Base-by-base conservation (phyloP, 2,888 invertebrate genomes). In the Axea sp. region DNA sequence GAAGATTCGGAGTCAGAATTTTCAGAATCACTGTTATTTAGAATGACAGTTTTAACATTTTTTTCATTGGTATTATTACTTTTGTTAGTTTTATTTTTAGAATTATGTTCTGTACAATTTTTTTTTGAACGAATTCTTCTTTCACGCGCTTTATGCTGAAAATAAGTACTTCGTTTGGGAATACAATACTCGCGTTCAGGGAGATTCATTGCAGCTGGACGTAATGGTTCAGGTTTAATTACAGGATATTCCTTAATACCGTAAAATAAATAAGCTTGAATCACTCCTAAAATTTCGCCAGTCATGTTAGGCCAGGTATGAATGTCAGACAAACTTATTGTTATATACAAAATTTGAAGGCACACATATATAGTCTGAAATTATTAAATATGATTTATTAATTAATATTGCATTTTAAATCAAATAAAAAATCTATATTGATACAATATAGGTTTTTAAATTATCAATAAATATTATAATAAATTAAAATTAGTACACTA, bases 151-250 rank as follows among this genome's bases (percentile, higher is more conserved):
- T 79, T 83, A 12, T 80, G 77, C 26, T 77, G 78, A 8, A 77
- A 80, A 5, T 80, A 53, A 60, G 81, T 82, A 9, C 77, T 82
- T 17, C 82, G 82, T 53, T 81, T 83, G 1, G 84, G 82, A 51
- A 81, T 65, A 1, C 71, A 41, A 17, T 82, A 80, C 9, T 81
- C 71, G 4, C 77, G 75, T 43, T 86, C 86, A n/a, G 87, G 87
- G 8, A 87, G 78, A 74, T 85, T 85, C 85, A 87, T 83, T 1
- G 82, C 82, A 6, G 85, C 83, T 51, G 87, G 86, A 37, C 80
- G 82, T 22, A 87, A 75, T 33, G 62, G 8, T 55, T 82, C 80
- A 1, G 84, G 84, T 22, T 60, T 76, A 9, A 78, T 68, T n/a
- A 53, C 51, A 0, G 73, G 14, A 60, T 81, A 86, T 17, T 81